phyloP scores from a whole-genome alignment of 1,140 invertebrate species.

The Brachionus angularis region DNA sequence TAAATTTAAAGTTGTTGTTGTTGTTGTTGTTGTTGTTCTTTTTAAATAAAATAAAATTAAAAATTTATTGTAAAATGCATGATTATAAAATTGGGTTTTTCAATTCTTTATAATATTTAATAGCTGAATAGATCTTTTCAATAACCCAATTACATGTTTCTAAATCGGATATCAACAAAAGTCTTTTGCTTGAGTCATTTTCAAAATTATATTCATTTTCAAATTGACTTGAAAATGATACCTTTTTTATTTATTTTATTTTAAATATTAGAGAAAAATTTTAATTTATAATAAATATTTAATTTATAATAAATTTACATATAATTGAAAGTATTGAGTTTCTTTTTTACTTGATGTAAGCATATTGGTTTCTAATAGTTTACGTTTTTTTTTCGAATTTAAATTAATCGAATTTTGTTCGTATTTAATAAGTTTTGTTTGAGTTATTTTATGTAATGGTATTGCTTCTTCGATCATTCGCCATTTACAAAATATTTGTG shows the following conservation, averaged over 20 bases:
- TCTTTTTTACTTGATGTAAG: no score
- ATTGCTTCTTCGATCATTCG: background rate
- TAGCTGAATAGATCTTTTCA: constrained; percentile 19
- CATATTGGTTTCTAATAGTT: no score
- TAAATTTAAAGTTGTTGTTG: no score
- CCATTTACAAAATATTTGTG: constrained; percentile 42
- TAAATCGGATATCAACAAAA: background rate
- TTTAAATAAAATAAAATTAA: background rate
- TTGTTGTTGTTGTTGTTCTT: no score
- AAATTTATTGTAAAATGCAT: background rate
- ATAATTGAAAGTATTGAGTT: no score
- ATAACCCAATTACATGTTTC: background rate
- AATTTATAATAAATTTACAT: no score
- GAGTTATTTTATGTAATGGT: constrained; percentile 15
- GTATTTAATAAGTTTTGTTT: background rate
- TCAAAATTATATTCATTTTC: constrained; percentile 17
- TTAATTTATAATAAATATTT: no score
- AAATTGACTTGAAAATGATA: background rate
- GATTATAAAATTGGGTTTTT: constrained; percentile 13
- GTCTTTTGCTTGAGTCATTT: background rate
- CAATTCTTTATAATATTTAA: constrained; percentile 21
- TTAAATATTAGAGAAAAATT: no score
- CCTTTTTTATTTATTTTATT: no score
- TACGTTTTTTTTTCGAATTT: no score
- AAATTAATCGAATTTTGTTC: no score